Base-by-base conservation (phyloP, 2,113 vertebrate species). In the Synchiropus splendidus region DNA sequence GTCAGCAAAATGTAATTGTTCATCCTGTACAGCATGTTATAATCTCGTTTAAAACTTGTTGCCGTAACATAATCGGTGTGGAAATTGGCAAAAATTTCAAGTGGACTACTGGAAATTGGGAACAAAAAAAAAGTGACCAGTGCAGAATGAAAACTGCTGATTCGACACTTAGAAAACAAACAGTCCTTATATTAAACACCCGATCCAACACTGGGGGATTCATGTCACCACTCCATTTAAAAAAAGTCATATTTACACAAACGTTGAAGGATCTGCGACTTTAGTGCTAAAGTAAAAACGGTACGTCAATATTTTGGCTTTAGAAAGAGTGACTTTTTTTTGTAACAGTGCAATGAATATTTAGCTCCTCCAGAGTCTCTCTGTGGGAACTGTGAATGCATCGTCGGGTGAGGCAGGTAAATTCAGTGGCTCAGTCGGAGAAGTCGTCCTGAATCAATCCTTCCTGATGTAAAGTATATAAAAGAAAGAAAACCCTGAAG, bases 1-100 rank as follows among this genome's bases (percentile, higher is more conserved):
- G 68, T 79, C 62, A 79, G 65, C 71, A 72, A 68, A 63, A 72
- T 42, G 45, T 9, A 51, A 69, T 74, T 45, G 21, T 16, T 71
- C 58, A 60, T 70, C 58, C 61, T 27, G 21, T 27, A 27, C 21
- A 27, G 21, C 21, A 27, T 4, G 8, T 27, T 27, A 27, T 27
- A 27, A 27, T 27, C 21, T 27, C 21, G 8, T 8, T 27, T 27
- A 8, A 27, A 27, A 27, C 4, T 27, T 8, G 21, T 27, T 27
- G 8, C 21, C 21, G 8, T 4, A 27, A 27, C 21, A 27, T 27
- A 27, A 27, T 27, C 21, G 8, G 21, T 27, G 21, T 27, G 4
- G 21, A n/a, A n/a, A n/a, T n/a, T n/a, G 21, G 21, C 4, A 8
- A 8, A 8, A 4, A 8, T 27, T 8, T 27, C 8, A 8, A 5